Percentiles rank a stretch among this genome's conserved stretches.
These are phyloP conservation scores for Antheraea pernyi DNA, from an alignment of 1,140 invertebrate genomes.

Conservation along the genomic window DNA sequence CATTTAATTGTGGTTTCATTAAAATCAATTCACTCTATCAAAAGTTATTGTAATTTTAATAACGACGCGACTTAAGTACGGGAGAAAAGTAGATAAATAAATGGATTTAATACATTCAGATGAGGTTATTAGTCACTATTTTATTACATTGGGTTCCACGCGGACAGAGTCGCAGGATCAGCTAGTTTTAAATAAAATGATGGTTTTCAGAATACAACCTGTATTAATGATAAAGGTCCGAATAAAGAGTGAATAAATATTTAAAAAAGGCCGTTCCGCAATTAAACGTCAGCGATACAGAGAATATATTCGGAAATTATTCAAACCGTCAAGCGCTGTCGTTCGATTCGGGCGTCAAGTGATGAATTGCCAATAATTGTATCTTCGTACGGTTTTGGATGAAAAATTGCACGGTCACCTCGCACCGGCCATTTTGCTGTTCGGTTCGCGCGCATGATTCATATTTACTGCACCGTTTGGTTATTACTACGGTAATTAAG, in stretches of 20 bases:
- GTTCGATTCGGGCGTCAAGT: conserved; percentile 24
- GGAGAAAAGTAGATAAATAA: too few relatives aligned
- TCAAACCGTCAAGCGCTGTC: background rate
- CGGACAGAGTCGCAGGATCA: too few relatives aligned
- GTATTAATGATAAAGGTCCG: background rate
- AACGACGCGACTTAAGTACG: too few relatives aligned
- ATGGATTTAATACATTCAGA: too few relatives aligned
- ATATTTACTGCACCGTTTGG: background rate
- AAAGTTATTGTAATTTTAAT: too few relatives aligned
- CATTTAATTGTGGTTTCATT: too few relatives aligned
- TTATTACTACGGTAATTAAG: background rate
- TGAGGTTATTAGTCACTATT: too few relatives aligned
- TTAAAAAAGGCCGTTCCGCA: background rate
- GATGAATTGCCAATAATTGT: conserved; percentile 61
- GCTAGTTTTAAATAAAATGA: background rate
- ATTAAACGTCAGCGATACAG: background rate
- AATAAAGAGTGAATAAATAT: too few relatives aligned
- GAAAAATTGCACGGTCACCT: conserved; percentile 39
- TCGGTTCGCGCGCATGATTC: background rate
- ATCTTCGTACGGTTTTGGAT: conserved; percentile 35
- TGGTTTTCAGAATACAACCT: too few relatives aligned
- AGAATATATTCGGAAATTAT: background rate
- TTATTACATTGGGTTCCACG: too few relatives aligned
- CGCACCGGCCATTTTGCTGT: background rate
- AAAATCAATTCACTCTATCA: too few relatives aligned